A percentile compares a stretch with the other conserved stretches of the same genome.
Conservation (phyloP, 2,113 vertebrate species). For the Pachypanchax playfairii region DNA sequence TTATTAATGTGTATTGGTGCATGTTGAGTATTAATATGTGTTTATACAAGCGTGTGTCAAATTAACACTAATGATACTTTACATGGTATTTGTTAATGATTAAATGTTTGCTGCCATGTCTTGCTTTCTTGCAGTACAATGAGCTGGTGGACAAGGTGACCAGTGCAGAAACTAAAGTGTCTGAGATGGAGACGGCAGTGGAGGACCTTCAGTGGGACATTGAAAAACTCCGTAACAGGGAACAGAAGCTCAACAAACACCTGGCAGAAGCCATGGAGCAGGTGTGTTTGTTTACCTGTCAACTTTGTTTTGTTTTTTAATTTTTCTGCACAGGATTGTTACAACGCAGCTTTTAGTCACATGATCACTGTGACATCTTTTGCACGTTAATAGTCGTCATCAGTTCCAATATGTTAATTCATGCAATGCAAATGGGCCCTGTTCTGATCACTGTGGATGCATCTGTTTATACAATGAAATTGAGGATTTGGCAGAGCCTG, state of each 20-base stretch:
- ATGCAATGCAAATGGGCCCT: no score
- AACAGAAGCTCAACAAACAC: constrained; percentile 93
- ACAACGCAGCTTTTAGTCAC: no score
- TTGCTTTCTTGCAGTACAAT: constrained; percentile 79
- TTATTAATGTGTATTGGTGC: not conserved
- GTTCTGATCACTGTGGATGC: no score
- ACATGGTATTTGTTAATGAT: not conserved
- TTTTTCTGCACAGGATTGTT: no score
- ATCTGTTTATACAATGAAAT: no score
- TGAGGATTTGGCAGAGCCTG: no score
- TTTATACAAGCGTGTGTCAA: not conserved
- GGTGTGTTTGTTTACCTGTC: constrained; percentile 67
- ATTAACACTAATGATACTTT: not conserved
- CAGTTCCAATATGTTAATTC: no score
- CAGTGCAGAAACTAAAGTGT: constrained; percentile 91
- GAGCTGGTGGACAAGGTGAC: constrained; percentile 93
- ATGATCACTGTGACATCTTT: no score
- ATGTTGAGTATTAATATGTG: not conserved
- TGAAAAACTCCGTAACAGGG: constrained; percentile 90
- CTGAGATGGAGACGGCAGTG: constrained; percentile 93
- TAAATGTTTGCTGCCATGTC: not conserved
- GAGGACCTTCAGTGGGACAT: constrained; percentile 96
- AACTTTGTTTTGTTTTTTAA: no score
- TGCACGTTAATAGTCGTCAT: no score
- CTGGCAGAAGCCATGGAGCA: constrained; percentile 91